Percentiles rank a stretch among this genome's conserved stretches.
These are phyloP conservation scores for Drosophila mayri DNA, from an alignment of 1,140 invertebrate species.

Conservation along the genomic window DNA sequence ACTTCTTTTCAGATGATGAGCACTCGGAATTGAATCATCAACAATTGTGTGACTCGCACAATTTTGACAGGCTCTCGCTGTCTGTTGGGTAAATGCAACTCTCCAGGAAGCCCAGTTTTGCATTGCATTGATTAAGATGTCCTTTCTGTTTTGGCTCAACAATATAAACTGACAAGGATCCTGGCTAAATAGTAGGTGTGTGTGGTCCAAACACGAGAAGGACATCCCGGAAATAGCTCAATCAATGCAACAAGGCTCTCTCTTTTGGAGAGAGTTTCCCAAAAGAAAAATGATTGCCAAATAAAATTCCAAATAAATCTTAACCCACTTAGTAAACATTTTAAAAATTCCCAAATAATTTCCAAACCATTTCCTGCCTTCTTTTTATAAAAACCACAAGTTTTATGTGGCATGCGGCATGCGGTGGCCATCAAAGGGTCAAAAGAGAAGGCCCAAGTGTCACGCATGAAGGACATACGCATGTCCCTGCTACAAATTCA, in stretches of 20 bases:
- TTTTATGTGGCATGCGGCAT: constrained; percentile 23
- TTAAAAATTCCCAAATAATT: background rate
- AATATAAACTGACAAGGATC: constrained; percentile 12
- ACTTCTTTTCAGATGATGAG: background rate
- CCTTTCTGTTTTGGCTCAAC: constrained; percentile 8
- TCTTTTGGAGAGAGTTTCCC: background rate
- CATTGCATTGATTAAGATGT: constrained; percentile 72
- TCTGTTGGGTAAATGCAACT: constrained; percentile 29
- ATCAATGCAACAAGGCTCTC: constrained; percentile 11
- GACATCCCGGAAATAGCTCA: constrained; percentile 40
- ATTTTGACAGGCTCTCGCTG: constrained; percentile 55
- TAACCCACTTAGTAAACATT: background rate
- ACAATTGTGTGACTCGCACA: constrained; percentile 40
- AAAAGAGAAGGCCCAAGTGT: constrained; percentile 1
- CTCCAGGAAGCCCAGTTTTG: constrained; percentile 59
- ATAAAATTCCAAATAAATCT: background rate
- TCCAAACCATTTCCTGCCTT: background rate
- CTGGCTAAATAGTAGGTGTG: constrained; percentile 3
- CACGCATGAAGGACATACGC: constrained; percentile 31
- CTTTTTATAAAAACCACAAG: constrained; percentile 19
- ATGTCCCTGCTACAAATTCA: background rate
- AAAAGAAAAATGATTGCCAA: background rate
- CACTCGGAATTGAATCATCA: constrained; percentile 67
- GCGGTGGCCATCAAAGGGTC: constrained; percentile 34
- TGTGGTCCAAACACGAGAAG: constrained; percentile 26